phyloP scores from a whole-genome alignment of 2,113 vertebrate genomes.

The Gadus macrocephalus region DNA sequence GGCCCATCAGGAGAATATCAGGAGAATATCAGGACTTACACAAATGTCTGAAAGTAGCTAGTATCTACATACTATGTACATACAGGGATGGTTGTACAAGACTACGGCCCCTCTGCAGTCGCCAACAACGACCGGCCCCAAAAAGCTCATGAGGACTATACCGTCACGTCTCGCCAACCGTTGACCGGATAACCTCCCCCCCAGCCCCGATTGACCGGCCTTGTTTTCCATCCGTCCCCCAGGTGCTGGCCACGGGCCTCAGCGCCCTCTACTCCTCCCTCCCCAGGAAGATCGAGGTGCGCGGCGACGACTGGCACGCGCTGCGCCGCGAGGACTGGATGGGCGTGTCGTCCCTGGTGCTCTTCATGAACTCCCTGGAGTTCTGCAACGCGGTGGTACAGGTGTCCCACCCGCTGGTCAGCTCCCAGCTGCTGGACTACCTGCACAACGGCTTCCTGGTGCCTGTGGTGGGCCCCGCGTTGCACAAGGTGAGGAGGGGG shows the following conservation, averaged over 20 bases:
- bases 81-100: too few species aligned
- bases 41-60: too few species aligned
- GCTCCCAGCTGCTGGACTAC: constrained; percentile 91
- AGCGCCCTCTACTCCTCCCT: constrained; percentile 95
- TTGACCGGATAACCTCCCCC: too few species aligned
- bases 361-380: constrained; percentile 97
- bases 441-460: constrained; percentile 95
- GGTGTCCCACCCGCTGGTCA: constrained; percentile 89
- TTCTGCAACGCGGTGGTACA: constrained; percentile 97
- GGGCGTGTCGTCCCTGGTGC: constrained; percentile 84
- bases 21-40: too few species aligned
- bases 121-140: too few species aligned
- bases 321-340: constrained; percentile 92
- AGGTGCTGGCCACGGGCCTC: constrained; percentile 95
- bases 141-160: too few species aligned
- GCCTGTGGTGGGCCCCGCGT: constrained; percentile 90
- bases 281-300: constrained; percentile 92
- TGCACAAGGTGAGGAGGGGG: constrained; percentile 83
- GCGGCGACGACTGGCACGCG: constrained; percentile 93
- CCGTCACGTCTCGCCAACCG: too few species aligned
- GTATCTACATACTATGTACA: too few species aligned
- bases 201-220: not conserved
- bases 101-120: too few species aligned
- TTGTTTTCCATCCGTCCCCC: constrained; percentile 4
- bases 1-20: too few species aligned